Evolutionary conservation across 2,113 vertebrate genomes (phyloP).

Genomic region (Seriola rivoliana): DNA sequence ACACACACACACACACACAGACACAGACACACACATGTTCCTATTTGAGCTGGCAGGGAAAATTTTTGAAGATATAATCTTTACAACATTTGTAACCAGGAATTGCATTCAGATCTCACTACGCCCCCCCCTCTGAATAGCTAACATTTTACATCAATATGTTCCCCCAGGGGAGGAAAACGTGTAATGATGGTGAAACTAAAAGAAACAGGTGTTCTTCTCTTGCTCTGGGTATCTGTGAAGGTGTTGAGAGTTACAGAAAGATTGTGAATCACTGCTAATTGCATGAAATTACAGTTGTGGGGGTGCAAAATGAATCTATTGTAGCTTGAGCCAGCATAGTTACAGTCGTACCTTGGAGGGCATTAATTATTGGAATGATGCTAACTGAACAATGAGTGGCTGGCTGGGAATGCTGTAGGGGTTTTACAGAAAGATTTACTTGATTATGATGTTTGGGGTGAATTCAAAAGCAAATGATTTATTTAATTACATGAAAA

Average conservation of each 20-base stretch:
- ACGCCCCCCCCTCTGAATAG: constrained; percentile 63
- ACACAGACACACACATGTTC: constrained; percentile 6
- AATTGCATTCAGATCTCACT: constrained; percentile 70
- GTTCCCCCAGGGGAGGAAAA: constrained; percentile 68
- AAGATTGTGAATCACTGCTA: constrained; percentile 70
- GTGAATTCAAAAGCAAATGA: constrained; percentile 24
- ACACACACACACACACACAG: constrained; percentile 6
- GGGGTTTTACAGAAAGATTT: constrained; percentile 45
- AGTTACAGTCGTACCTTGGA: constrained; percentile 7
- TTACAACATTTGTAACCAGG: constrained; percentile 68
- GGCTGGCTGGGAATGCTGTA: constrained; percentile 53
- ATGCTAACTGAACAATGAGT: constrained; percentile 42
- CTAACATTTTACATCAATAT: constrained; percentile 72
- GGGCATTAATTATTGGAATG: constrained; percentile 39
- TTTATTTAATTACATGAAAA: constrained; percentile 34
- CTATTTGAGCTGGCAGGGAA: constrained; percentile 27
- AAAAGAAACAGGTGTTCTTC: constrained; percentile 81
- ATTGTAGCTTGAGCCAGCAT: constrained; percentile 8
- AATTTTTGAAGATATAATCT: constrained; percentile 63
- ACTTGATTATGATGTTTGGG: constrained; percentile 39
- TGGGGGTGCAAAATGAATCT: constrained; percentile 54
- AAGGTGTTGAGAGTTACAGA: constrained; percentile 61
- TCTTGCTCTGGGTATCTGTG: constrained; percentile 52
- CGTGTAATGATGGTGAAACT: constrained; percentile 66
- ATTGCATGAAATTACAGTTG: constrained; percentile 74